Evolutionary conservation across 2,888 invertebrate species (phyloP).

Genomic region (Thalpophila matura): DNA sequence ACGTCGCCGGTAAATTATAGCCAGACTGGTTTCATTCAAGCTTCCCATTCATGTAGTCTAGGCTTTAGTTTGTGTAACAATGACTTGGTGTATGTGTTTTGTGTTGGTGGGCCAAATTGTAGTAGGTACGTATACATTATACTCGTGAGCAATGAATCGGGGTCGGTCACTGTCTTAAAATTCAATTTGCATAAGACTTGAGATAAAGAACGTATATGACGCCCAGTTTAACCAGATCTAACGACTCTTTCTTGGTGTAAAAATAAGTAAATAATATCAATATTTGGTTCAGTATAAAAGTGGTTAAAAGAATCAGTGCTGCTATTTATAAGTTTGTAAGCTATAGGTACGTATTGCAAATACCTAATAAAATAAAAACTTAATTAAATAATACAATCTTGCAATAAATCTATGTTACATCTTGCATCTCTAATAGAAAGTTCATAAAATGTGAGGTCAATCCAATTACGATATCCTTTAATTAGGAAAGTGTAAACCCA

Average conservation of each 20-base stretch:
- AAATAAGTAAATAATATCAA: too few species aligned
- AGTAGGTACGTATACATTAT: too few species aligned
- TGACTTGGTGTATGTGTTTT: conserved; percentile 11
- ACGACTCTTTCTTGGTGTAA: too few species aligned
- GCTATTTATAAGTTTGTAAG: too few species aligned
- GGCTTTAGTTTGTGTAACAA: conserved; percentile 49
- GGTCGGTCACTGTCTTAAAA: too few species aligned
- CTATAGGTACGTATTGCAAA: too few species aligned
- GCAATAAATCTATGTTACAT: neutral
- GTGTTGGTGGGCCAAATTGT: conserved; percentile 14
- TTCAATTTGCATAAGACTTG: too few species aligned
- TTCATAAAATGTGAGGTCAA: conserved; percentile 26
- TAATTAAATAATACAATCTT: neutral
- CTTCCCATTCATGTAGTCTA: conserved; percentile 63
- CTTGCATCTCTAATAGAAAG: conserved; percentile 31
- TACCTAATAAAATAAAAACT: too few species aligned
- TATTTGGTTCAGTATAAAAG: neutral
- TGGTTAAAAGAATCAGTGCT: too few species aligned
- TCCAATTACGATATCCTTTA: conserved; percentile 59
- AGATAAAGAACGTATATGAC: too few species aligned
- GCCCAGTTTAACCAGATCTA: too few species aligned
- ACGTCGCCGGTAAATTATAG: conserved; percentile 78
- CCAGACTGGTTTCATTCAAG: conserved; percentile 78
- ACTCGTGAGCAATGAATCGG: too few species aligned
- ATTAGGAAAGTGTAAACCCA: conserved; percentile 60